A percentile compares a stretch with the other conserved stretches of the same genome.
Conservation (phyloP, 2,797 vertebrate genomes). For the Sibirionetta formosa region DNA sequence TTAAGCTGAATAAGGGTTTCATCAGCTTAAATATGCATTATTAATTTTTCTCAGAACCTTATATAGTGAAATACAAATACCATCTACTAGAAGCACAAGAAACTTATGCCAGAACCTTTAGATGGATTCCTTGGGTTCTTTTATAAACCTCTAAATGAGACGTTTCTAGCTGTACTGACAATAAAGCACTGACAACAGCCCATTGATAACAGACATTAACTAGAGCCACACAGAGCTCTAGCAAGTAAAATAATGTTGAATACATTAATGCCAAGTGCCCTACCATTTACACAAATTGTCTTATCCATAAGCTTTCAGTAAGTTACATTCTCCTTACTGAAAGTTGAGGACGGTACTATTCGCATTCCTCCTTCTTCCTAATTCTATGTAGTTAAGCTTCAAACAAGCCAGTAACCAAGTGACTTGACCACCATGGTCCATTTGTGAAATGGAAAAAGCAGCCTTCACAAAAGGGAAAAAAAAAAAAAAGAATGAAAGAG, state of each 20-base stretch:
- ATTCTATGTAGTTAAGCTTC: conserved; percentile 78
- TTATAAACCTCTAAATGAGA: not conserved
- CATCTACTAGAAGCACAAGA: not conserved
- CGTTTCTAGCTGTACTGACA: not conserved
- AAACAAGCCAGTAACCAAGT: conserved; percentile 64
- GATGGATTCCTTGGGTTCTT: not conserved
- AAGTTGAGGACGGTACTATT: conserved; percentile 53
- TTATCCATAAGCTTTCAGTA: conserved; percentile 34
- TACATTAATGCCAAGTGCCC: conserved; percentile 58
- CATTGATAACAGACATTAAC: conserved; percentile 18
- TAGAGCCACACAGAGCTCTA: not conserved
- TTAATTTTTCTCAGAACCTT: not conserved
- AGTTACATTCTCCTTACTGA: conserved; percentile 36
- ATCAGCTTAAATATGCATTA: not conserved
- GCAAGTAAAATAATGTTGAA: conserved; percentile 57
- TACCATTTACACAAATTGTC: conserved; percentile 64
- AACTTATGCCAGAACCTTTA: not conserved
- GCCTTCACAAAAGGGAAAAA: conserved; percentile 2
- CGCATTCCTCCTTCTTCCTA: conserved; percentile 70
- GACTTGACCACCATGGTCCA: conserved; percentile 66
- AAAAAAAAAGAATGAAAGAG: not conserved
- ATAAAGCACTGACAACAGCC: conserved; percentile 1
- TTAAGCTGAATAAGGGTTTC: not conserved
- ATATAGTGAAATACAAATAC: not conserved
- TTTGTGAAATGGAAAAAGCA: conserved; percentile 69